Evolutionary conservation across 2,113 vertebrate species (phyloP).

Genomic region (Pangasianodon gigas): DNA sequence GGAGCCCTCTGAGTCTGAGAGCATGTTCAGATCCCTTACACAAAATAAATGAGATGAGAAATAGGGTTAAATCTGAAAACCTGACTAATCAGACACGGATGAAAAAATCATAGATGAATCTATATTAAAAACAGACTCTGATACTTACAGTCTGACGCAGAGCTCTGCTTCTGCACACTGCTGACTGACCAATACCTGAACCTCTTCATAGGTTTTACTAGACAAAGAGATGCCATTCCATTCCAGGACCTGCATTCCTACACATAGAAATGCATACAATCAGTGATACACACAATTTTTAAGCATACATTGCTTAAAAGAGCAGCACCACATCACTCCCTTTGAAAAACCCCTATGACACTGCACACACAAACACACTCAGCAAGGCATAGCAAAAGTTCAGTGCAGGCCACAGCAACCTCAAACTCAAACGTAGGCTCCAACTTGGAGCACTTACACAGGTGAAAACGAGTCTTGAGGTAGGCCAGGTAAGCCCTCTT

Average conservation of each 20-base stretch:
- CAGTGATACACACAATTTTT: not conserved
- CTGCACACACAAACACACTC: not conserved
- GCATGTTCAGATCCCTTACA: slow-evolving; percentile 92
- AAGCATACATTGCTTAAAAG: not conserved
- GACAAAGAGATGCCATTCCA: slow-evolving; percentile 91
- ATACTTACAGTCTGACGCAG: slow-evolving; percentile 99
- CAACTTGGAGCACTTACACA: slow-evolving; percentile 70
- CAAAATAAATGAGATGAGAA: not conserved
- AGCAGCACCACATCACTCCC: slow-evolving; percentile 5
- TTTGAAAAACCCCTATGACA: not conserved
- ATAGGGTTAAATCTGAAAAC: slow-evolving; percentile 39
- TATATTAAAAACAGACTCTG: slow-evolving; percentile 54
- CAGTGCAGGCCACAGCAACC: slow-evolving; percentile 49
- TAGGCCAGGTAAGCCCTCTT: slow-evolving; percentile 69
- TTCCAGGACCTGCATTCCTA: slow-evolving; percentile 98
- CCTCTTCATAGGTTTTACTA: slow-evolving; percentile 96
- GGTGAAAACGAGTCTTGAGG: slow-evolving; percentile 73
- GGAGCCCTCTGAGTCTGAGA: slow-evolving; percentile 84
- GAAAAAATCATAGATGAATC: not conserved
- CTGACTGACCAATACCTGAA: slow-evolving; percentile 88
- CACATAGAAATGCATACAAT: slow-evolving; percentile 18
- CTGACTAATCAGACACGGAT: not conserved
- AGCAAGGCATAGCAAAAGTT: slow-evolving; percentile 2
- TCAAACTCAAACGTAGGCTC: slow-evolving; percentile 54
- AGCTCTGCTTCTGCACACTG: slow-evolving; percentile 93